Percentiles rank a stretch among this genome's conserved stretches.
Evolutionary conservation across 2,113 vertebrate species (phyloP).

Genomic region (Aptenodytes forsteri): DNA sequence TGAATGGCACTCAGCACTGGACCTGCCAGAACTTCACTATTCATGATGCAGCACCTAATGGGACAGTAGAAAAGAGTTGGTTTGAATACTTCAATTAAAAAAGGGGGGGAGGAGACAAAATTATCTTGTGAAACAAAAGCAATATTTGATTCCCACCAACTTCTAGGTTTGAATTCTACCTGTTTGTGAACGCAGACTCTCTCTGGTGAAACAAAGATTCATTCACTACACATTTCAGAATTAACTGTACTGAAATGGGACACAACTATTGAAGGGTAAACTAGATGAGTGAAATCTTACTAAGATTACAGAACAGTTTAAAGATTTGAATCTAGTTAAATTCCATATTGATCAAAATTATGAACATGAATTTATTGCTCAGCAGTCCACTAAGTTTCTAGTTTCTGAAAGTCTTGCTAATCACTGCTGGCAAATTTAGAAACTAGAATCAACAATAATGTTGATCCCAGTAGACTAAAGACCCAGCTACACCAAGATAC

Average conservation of each 20-base stretch:
- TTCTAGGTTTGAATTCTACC: background rate
- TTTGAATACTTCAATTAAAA: background rate
- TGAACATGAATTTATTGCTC: background rate
- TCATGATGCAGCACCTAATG: background rate
- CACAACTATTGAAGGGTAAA: background rate
- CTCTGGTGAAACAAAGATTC: background rate
- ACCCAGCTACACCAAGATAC: background rate
- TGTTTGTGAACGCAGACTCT: background rate
- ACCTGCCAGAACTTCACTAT: background rate
- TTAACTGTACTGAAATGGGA: background rate
- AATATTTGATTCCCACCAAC: background rate
- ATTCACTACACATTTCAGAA: background rate
- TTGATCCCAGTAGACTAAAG: background rate
- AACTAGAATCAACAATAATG: background rate
- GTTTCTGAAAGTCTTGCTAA: background rate
- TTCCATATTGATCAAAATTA: background rate
- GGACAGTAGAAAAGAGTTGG: background rate
- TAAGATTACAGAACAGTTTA: background rate
- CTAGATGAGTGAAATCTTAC: background rate
- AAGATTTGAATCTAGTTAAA: background rate
- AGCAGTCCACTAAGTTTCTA: background rate
- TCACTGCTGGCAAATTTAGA: background rate
- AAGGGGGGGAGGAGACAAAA: accelerated
- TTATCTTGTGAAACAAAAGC: background rate
- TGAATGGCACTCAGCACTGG: background rate